These are phyloP conservation scores for Heteromurus nitidus DNA, from an alignment of 2,888 invertebrate genomes.

Conservation along the genomic window DNA sequence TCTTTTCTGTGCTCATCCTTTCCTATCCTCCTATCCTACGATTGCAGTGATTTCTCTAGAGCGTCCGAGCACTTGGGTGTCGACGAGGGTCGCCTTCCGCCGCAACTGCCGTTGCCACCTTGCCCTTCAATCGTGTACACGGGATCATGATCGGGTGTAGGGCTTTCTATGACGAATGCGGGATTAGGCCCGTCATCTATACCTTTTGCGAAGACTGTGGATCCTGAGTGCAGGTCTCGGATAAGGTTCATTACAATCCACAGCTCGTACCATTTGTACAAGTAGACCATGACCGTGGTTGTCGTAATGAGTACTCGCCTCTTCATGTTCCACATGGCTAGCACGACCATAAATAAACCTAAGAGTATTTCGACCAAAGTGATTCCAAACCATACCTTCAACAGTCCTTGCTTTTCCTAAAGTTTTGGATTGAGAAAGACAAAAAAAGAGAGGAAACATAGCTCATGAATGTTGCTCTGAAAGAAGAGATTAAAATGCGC, in stretches of 20 bases:
- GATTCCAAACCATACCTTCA: conserved; percentile 67
- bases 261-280: conserved; percentile 72
- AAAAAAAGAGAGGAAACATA: conserved; percentile 44
- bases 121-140: conserved; percentile 67
- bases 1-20: not conserved
- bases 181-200: conserved; percentile 60
- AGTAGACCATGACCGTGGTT: conserved; percentile 67
- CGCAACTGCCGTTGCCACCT: conserved; percentile 19
- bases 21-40: conserved; percentile 1
- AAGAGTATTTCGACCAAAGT: conserved; percentile 57
- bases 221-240: conserved; percentile 61
- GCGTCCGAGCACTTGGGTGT: conserved; percentile 57
- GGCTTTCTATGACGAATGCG: conserved; percentile 62
- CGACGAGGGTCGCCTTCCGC: conserved; percentile 27
- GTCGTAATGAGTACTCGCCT: conserved; percentile 46
- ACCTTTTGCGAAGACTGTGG: conserved; percentile 58
- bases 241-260: conserved; percentile 68
- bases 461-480: conserved; percentile 12
- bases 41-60: conserved; percentile 50
- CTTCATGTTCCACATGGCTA: conserved; percentile 59
- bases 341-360: conserved; percentile 56
- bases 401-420: conserved; percentile 60
- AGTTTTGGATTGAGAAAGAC: conserved; percentile 25
- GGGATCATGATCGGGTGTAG: conserved; percentile 63
- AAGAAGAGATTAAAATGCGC: conserved; percentile 21